Conservation (phyloP, 1,140 invertebrate species). For the Conus ventricosus region DNA sequence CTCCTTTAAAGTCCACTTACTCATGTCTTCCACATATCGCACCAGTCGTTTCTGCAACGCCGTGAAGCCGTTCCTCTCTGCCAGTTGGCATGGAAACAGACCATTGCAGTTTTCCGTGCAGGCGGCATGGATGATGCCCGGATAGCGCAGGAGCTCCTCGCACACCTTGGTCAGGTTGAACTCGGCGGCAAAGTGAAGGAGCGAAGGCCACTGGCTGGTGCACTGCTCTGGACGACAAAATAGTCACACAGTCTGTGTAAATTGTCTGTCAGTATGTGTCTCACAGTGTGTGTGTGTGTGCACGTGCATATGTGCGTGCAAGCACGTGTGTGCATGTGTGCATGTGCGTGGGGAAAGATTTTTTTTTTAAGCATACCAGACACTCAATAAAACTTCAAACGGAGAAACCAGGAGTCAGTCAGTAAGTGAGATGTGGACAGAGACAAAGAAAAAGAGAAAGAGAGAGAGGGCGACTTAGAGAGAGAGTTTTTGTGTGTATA, state of each 20-base stretch:
- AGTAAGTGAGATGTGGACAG: no score
- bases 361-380: no score
- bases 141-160: slow-evolving; percentile 30
- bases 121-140: slow-evolving; percentile 32
- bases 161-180: slow-evolving; percentile 28
- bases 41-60: slow-evolving; percentile 12
- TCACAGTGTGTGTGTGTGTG: neutral
- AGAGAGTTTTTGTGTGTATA: no score
- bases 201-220: slow-evolving; percentile 23
- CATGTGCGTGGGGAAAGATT: no score
- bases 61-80: slow-evolving; percentile 14
- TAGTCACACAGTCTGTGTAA: neutral
- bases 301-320: neutral
- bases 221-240: neutral
- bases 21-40: slow-evolving; percentile 33
- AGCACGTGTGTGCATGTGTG: neutral
- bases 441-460: no score
- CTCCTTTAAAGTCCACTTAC: slow-evolving; percentile 3
- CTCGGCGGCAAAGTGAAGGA: slow-evolving; percentile 41
- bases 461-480: no score
- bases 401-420: no score
- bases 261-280: neutral
- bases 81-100: slow-evolving; percentile 24
- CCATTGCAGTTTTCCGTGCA: slow-evolving; percentile 31
- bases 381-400: no score